Evolutionary conservation across 2,797 vertebrate species (phyloP).

Genomic region (Pteropus rufus): DNA sequence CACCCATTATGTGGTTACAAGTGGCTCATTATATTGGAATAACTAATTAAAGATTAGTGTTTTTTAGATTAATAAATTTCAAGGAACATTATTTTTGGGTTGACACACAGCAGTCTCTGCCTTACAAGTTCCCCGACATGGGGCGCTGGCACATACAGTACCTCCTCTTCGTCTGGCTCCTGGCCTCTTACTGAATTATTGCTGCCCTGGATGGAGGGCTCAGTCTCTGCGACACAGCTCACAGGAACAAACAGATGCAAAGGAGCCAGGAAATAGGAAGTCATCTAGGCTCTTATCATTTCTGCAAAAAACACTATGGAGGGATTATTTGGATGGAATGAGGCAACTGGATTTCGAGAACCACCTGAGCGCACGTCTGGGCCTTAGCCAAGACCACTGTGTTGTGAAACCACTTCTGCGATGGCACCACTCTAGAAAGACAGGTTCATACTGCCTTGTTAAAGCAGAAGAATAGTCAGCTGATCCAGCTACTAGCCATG

Average conservation of each 20-base stretch:
- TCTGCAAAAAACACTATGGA: not conserved
- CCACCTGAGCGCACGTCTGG: no score
- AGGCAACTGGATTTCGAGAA: not conserved
- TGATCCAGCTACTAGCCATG: not conserved
- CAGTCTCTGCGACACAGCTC: not conserved
- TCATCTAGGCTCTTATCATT: not conserved
- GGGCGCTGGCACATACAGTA: not conserved
- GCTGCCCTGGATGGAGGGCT: not conserved
- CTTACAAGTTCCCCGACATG: not conserved
- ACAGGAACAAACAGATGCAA: not conserved
- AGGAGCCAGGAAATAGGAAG: not conserved
- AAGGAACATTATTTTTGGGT: not conserved
- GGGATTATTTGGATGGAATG: not conserved
- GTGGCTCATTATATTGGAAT: not conserved
- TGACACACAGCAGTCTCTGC: not conserved
- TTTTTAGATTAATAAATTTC: not conserved
- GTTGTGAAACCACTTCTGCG: not conserved
- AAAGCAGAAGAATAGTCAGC: not conserved
- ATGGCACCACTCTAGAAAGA: not conserved
- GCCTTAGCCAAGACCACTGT: not conserved
- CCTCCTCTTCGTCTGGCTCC: not conserved
- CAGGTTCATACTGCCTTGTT: not conserved
- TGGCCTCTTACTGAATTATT: not conserved
- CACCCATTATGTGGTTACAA: not conserved
- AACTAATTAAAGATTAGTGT: not conserved